phyloP scores from a whole-genome alignment of 92 coral and sea anemone genomes.

The Epizoanthus stellaris region DNA sequence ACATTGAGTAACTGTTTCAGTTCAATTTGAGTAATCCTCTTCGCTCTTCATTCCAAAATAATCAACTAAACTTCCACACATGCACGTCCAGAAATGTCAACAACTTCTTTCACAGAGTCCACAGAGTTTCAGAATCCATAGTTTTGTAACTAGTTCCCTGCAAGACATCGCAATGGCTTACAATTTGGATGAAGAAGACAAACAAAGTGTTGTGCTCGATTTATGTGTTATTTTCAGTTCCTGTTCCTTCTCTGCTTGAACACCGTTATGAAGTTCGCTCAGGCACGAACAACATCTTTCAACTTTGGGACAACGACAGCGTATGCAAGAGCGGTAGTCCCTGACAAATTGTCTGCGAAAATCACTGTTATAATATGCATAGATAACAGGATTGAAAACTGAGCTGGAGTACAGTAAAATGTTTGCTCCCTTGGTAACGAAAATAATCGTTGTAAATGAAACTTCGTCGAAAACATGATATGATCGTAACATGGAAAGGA shows the following conservation, averaged over 20 bases:
- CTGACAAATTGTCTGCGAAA: constrained; percentile 56
- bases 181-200: too few species aligned
- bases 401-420: constrained; percentile 57
- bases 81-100: too few species aligned
- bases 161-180: too few species aligned
- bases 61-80: too few species aligned
- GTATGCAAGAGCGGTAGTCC: not conserved
- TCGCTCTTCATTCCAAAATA: too few species aligned
- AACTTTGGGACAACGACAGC: too few species aligned
- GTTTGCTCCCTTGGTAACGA: constrained; percentile 23
- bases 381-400: constrained; percentile 65
- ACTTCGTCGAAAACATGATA: constrained; percentile 42
- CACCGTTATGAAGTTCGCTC: not conserved
- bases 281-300: not conserved
- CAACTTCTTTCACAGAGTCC: too few species aligned
- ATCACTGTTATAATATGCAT: constrained; percentile 58
- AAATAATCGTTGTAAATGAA: constrained; percentile 26
- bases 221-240: not conserved
- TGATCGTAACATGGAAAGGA: constrained; percentile 51
- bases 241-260: not conserved
- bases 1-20: too few species aligned
- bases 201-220: too few species aligned
- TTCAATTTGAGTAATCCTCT: too few species aligned
- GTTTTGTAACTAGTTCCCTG: too few species aligned
- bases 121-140: too few species aligned